Evolutionary conservation across 2,888 invertebrate species (phyloP).

Genomic region (Pyrrhosoma nymphula): DNA sequence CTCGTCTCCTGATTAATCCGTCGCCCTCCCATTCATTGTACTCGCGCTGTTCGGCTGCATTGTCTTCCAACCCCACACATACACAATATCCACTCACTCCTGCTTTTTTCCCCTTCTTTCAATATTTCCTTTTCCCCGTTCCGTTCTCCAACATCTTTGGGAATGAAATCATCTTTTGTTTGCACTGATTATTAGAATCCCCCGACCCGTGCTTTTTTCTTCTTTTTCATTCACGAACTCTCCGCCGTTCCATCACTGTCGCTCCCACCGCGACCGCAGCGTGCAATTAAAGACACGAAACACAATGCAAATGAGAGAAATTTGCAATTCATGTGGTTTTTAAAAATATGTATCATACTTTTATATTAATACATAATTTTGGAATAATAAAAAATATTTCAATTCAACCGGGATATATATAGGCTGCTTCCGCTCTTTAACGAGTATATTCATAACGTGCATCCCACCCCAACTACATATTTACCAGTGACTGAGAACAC

Average conservation of each 20-base stretch:
- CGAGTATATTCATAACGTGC: too few relatives aligned
- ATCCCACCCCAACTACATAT: too few relatives aligned
- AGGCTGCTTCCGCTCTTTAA: not conserved
- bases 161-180: not conserved
- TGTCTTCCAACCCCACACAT: not conserved
- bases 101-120: not conserved
- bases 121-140: not conserved
- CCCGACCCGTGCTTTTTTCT: not conserved
- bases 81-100: not conserved
- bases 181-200: conserved; percentile 10
- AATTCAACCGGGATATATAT: not conserved
- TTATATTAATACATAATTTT: too few relatives aligned
- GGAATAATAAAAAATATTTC: too few relatives aligned
- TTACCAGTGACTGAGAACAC: too few relatives aligned
- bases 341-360: not conserved
- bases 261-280: not conserved
- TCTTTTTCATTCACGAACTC: not conserved
- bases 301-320: not conserved
- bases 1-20: not conserved
- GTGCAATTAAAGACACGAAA: not conserved
- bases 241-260: not conserved
- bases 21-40: not conserved
- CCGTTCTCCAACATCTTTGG: not conserved
- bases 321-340: too few relatives aligned
- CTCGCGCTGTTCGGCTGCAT: not conserved